Evolutionary conservation across 2,797 vertebrate genomes (phyloP).

Genomic region (Avahi laniger): DNA sequence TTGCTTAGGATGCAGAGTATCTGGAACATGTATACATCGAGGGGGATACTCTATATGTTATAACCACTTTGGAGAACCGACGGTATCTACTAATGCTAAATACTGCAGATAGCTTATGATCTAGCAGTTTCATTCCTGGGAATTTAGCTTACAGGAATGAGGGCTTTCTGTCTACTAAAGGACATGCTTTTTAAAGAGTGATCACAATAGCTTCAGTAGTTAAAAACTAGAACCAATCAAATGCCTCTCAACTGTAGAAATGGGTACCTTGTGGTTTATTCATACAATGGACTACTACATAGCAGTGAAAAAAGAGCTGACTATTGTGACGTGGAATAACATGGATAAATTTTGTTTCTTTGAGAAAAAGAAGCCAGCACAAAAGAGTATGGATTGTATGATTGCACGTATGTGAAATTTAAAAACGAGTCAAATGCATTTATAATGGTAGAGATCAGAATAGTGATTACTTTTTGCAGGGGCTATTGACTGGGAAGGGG

Average conservation of each 20-base stretch:
- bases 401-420: background rate
- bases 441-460: background rate
- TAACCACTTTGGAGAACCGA: background rate
- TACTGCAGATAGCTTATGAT: background rate
- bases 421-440: background rate
- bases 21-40: background rate
- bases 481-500: background rate
- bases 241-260: background rate
- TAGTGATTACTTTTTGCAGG: background rate
- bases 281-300: background rate
- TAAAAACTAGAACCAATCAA: background rate
- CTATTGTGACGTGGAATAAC: background rate
- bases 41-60: background rate
- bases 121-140: background rate
- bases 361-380: background rate
- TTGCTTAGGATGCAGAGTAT: background rate
- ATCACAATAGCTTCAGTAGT: background rate
- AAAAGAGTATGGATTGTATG: background rate
- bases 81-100: background rate
- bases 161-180: background rate
- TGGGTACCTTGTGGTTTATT: background rate
- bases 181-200: background rate
- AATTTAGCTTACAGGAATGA: background rate
- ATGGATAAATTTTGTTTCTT: background rate
- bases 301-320: background rate